Evolutionary conservation across 2,888 invertebrate genomes (phyloP), one percentile per base, ranked within the genome.

Genomic region (Coenonympha arcania): DNA sequence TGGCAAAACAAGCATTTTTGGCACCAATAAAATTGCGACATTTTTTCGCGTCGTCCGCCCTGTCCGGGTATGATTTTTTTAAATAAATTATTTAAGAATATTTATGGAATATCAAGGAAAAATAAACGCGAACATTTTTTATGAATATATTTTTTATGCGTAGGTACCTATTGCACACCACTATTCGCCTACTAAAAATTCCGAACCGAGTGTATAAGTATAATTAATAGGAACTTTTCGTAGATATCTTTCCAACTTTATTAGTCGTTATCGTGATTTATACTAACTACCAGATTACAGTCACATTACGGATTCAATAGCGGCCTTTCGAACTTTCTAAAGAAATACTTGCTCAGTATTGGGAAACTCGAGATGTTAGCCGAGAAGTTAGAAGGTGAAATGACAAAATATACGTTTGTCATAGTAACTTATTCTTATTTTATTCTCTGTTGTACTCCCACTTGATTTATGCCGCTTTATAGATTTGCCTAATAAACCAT

Each of bases 231-330:
- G 20, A 40, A 40, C 24, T n/a, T 16, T 16, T 22, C 18, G 31
- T 24, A 28, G 26, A 50, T 54, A 28, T 22, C 22, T 30, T 19
- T 44, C 44, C 33, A 24, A 49, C 20, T 49, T 55, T 52, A 55
- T 49, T 52, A 49, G 36, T 48, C 43, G 37, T 52, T 55, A 47
- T 47, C 36, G 26, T 52, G 47, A 55, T 55, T 55, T 55, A 55
- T 55, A 28, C 44, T 22, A 20, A 49, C 47, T 31, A 13, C 24
- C 31, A 44, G 6, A 26, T 49, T 30, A 49, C 42, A 47, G 39
- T 33, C 36, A 44, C 39, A 55, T 47, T 49, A 52, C 48, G 54
- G 33, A 49, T 52, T 46, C 52, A 33, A 39, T 15, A n/a, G 34
- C 16, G 46, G 41, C 46, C 40, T 19, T 26, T 28, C 37, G 36